These are phyloP conservation scores for Monochamus alternatus DNA, from an alignment of 2,888 invertebrate species.

Conservation along the genomic window DNA sequence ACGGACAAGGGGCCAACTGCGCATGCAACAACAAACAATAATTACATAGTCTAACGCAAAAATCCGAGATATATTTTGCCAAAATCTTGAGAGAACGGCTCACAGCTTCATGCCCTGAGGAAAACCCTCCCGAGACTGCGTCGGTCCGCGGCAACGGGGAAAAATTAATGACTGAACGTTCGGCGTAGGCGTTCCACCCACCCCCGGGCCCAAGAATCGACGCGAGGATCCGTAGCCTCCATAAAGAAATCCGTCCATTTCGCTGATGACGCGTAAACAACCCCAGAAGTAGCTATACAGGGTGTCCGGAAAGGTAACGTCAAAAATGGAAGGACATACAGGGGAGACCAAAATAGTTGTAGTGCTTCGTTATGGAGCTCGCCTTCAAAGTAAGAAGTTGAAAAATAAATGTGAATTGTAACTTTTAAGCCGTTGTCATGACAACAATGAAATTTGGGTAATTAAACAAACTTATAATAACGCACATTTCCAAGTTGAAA, in stretches of 20 bases:
- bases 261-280: neutral
- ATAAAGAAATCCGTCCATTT: neutral
- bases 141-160: constrained; percentile 8
- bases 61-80: neutral
- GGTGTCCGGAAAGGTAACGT: too few relatives aligned
- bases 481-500: too few relatives aligned
- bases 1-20: neutral
- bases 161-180: constrained; percentile 17
- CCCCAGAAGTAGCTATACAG: neutral
- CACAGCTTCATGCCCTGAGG: constrained; percentile 36
- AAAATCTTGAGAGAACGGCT: constrained; percentile 16
- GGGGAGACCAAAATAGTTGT: too few relatives aligned
- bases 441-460: too few relatives aligned
- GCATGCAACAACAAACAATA: constrained; percentile 20
- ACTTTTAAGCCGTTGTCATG: too few relatives aligned
- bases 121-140: constrained; percentile 35
- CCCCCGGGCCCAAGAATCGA: constrained; percentile 12
- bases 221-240: neutral
- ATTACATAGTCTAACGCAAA: constrained; percentile 12
- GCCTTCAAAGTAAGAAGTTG: too few relatives aligned
- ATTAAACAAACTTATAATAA: too few relatives aligned
- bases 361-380: too few relatives aligned
- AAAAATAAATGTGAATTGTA: too few relatives aligned
- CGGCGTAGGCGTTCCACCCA: constrained; percentile 12
- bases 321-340: too few relatives aligned